Conservation (phyloP, 2,797 vertebrate species). For the Pantherophis alleghaniensis region DNA sequence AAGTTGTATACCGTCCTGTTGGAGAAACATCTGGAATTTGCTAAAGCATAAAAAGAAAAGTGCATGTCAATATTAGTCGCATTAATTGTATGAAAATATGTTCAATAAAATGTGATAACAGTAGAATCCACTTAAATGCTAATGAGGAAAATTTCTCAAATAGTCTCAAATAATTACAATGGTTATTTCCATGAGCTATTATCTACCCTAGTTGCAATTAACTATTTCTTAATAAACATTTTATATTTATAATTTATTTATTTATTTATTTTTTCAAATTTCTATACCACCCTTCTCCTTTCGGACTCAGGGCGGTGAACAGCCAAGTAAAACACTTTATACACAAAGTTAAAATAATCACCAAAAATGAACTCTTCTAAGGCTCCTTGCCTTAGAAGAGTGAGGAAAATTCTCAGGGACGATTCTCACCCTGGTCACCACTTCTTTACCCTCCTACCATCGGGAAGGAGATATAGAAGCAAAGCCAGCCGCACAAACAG, state of each 20-base stretch:
- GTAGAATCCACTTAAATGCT: neutral
- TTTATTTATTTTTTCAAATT: too few relatives aligned
- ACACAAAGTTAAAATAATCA: neutral
- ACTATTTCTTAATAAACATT: neutral
- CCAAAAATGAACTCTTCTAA: neutral
- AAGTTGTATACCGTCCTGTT: conserved; percentile 94
- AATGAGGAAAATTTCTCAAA: neutral
- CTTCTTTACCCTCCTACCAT: too few relatives aligned
- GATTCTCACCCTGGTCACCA: too few relatives aligned
- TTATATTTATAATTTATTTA: neutral
- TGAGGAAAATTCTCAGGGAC: too few relatives aligned
- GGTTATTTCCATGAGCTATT: neutral
- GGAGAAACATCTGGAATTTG: conserved; percentile 99
- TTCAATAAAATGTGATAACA: neutral
- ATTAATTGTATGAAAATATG: neutral
- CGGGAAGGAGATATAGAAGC: too few relatives aligned
- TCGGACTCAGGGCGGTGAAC: too few relatives aligned
- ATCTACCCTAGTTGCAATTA: neutral
- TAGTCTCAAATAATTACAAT: neutral
- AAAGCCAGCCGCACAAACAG: too few relatives aligned
- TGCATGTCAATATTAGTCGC: neutral
- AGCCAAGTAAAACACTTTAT: too few relatives aligned
- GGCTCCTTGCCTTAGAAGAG: too few relatives aligned
- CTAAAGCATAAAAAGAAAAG: conserved; percentile 48
- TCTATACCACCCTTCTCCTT: too few relatives aligned